Conservation (phyloP, 2,888 invertebrate species). For the Drosophila ustulata region DNA sequence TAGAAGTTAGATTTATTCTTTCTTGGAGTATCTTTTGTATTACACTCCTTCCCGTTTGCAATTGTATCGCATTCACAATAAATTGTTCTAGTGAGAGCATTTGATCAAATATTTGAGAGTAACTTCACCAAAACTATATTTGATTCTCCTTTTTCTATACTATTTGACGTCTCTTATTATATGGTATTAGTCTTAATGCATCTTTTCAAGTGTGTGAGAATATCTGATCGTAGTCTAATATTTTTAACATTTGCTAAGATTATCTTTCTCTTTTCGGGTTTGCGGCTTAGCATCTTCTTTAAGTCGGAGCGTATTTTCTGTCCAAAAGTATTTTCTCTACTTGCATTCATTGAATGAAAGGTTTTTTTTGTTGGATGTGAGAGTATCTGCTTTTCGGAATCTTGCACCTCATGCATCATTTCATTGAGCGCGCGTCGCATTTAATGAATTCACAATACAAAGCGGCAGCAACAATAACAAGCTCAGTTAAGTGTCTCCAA, state of each 20-base stretch:
- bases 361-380: too few relatives aligned
- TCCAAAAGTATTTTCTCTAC: background rate
- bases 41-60: background rate
- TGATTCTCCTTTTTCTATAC: background rate
- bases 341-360: slow-evolving; percentile 19
- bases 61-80: too few relatives aligned
- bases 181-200: background rate
- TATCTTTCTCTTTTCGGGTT: background rate
- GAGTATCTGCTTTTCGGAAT: background rate
- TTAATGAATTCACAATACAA: slow-evolving; percentile 64
- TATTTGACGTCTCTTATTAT: background rate
- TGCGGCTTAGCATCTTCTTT: background rate
- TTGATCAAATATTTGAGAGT: too few relatives aligned
- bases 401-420: slow-evolving; percentile 42
- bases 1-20: background rate
- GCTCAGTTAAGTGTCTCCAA: slow-evolving; percentile 44
- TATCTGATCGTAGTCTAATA: background rate
- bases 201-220: background rate
- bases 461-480: slow-evolving; percentile 34
- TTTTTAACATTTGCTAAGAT: background rate
- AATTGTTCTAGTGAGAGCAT: too few relatives aligned
- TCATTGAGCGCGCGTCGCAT: slow-evolving; percentile 48
- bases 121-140: too few relatives aligned
- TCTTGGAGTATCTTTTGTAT: background rate
- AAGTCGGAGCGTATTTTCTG: background rate